Percentiles rank a stretch among this genome's conserved stretches.
phyloP scores from a whole-genome alignment of 2,888 invertebrate genomes.

The Branchellion lobata region DNA sequence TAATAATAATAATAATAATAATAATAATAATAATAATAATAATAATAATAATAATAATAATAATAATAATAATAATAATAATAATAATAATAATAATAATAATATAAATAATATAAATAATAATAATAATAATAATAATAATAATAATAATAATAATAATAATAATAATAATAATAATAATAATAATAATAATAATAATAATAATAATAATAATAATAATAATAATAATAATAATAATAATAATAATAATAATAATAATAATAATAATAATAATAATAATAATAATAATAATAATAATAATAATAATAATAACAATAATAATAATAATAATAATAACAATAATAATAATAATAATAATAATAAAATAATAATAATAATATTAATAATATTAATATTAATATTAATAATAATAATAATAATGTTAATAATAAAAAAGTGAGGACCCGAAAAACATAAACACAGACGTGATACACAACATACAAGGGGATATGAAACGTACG shows the following conservation, averaged over 20 bases:
- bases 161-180: constrained; percentile 25
- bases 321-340: background rate
- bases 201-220: constrained; percentile 5
- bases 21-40: background rate
- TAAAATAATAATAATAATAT: too few species aligned
- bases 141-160: constrained; percentile 30
- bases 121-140: constrained; percentile 20
- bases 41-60: background rate
- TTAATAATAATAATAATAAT: too few species aligned
- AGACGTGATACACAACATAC: too few species aligned
- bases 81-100: background rate
- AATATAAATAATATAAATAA: constrained; percentile 16
- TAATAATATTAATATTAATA: too few species aligned
- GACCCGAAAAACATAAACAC: too few species aligned
- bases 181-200: constrained; percentile 3
- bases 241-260: constrained; percentile 15
- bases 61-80: background rate
- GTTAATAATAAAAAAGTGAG: too few species aligned
- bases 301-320: constrained; percentile 20
- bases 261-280: constrained; percentile 17
- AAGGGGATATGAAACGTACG: too few species aligned
- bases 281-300: constrained; percentile 21
- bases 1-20: too few species aligned
- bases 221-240: background rate
- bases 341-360: background rate